phyloP scores from a whole-genome alignment of 2,888 invertebrate genomes.

The Tachina grossa region DNA sequence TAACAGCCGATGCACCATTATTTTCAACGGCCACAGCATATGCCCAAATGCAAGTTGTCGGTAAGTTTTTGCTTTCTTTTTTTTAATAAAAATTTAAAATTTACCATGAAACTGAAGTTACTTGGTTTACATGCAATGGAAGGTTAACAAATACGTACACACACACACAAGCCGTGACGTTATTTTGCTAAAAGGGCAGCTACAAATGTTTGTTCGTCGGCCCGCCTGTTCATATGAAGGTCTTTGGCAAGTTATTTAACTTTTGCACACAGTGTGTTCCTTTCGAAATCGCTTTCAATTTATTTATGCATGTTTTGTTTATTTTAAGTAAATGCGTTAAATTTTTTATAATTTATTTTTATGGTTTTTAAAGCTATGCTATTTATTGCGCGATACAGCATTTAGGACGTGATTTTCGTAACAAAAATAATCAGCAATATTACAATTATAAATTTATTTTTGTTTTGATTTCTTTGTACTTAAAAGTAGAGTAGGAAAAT shows the following conservation, averaged over 20 bases:
- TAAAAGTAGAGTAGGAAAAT: too few relatives aligned
- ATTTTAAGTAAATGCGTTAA: too few relatives aligned
- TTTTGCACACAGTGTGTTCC: too few relatives aligned
- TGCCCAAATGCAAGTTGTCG: conserved; percentile 88
- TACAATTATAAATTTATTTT: too few relatives aligned
- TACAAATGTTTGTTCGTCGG: neutral
- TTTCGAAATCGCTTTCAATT: conserved; percentile 43
- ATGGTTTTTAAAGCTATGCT: too few relatives aligned
- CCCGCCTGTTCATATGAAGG: neutral
- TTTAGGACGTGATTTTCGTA: too few relatives aligned
- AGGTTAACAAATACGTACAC: neutral
- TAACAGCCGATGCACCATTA: conserved; percentile 87
- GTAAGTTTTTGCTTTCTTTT: conserved; percentile 83
- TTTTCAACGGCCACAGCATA: conserved; percentile 87
- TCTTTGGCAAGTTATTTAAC: neutral
- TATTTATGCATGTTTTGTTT: too few relatives aligned
- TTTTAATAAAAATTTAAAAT: conserved; percentile 14
- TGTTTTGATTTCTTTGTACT: too few relatives aligned
- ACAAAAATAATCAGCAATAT: too few relatives aligned
- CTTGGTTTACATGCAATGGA: too few relatives aligned
- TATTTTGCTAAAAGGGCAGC: neutral
- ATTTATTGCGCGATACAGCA: too few relatives aligned
- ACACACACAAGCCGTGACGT: neutral
- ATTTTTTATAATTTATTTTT: too few relatives aligned
- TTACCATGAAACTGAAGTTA: neutral